phyloP scores from a whole-genome alignment of 2,113 vertebrate genomes.

The Tyrannus savana region DNA sequence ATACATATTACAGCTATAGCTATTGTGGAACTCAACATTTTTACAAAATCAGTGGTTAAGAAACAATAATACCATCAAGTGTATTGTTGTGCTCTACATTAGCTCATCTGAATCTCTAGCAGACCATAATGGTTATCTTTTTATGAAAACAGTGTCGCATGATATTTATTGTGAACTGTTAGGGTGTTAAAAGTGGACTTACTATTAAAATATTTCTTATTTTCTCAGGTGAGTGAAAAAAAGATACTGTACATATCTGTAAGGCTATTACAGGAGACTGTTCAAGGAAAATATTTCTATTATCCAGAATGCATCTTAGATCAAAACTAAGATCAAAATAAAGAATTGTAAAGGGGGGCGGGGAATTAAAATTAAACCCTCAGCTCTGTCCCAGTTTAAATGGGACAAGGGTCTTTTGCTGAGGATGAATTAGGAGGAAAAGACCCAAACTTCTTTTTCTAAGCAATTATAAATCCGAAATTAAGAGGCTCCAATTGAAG shows the following conservation, averaged over 20 bases:
- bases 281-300: neutral
- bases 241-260: neutral
- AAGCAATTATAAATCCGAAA: no score
- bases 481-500: no score
- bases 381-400: no score
- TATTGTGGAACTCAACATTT: neutral
- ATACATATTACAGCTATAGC: neutral
- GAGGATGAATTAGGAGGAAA: no score
- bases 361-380: neutral
- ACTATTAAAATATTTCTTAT: neutral
- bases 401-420: no score
- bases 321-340: neutral
- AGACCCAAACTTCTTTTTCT: no score
- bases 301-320: neutral
- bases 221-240: neutral
- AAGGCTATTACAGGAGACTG: neutral
- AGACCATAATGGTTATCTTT: neutral
- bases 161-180: neutral
- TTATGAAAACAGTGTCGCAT: neutral
- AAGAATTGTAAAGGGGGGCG: fast-evolving
- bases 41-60: neutral
- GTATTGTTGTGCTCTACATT: neutral
- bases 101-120: neutral
- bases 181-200: neutral
- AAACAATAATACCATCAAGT: neutral